Percentiles rank a stretch among this genome's conserved stretches.
Conservation (phyloP, 2,797 vertebrate genomes). For the Apogon talboti region DNA sequence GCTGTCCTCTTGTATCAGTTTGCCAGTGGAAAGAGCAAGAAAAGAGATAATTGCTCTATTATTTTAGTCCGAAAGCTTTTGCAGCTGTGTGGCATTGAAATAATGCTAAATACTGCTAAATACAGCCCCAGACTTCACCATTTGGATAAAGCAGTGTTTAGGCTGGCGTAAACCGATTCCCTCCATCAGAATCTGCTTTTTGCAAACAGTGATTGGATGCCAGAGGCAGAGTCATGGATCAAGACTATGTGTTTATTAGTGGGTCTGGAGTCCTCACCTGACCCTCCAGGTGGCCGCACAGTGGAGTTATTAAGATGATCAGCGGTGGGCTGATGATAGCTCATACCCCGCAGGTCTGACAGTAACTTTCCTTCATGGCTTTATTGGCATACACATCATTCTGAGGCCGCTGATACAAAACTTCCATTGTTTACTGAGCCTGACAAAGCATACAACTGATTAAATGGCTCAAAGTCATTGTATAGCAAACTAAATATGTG, state of each 20-base stretch:
- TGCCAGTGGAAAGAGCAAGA: constrained; percentile 51
- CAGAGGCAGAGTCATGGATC: constrained; percentile 13
- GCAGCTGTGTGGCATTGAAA: constrained; percentile 69
- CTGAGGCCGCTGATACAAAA: constrained; percentile 44
- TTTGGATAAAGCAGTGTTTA: constrained; percentile 8
- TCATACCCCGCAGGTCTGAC: constrained; percentile 15
- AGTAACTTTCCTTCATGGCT: constrained; percentile 46
- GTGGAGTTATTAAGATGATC: constrained; percentile 22
- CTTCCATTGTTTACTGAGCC: constrained; percentile 51
- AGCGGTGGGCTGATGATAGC: constrained; percentile 2
- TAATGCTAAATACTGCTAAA: constrained; percentile 18
- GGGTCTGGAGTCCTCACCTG: constrained; percentile 48
- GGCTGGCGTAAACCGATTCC: not conserved
- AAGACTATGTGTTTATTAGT: constrained; percentile 11
- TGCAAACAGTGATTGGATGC: constrained; percentile 13
- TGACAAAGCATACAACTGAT: constrained; percentile 43
- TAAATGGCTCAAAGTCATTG: constrained; percentile 28
- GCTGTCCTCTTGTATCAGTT: constrained; percentile 44
- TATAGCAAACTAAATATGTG: constrained; percentile 25
- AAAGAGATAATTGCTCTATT: constrained; percentile 55
- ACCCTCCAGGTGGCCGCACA: constrained; percentile 53
- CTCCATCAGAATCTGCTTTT: not conserved
- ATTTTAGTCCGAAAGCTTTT: constrained; percentile 59
- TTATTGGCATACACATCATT: constrained; percentile 26
- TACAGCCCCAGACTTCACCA: constrained; percentile 17